Percentiles rank a stretch among this genome's conserved stretches.
phyloP scores from a whole-genome alignment of 2,888 invertebrate species.

The Troides oblongomaculatus region DNA sequence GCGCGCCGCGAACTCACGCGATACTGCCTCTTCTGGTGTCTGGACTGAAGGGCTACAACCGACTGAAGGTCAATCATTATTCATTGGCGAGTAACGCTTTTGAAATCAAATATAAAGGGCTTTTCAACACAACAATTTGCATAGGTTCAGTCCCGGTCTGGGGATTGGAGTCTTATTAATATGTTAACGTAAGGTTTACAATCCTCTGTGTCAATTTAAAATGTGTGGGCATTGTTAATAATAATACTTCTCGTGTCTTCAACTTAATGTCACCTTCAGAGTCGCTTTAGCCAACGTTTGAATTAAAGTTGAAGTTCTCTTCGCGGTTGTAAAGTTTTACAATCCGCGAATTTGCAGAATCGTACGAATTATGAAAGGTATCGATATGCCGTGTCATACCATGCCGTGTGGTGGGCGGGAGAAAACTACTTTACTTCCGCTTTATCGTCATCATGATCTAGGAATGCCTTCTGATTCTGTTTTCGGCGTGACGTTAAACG shows the following conservation, averaged over 20 bases:
- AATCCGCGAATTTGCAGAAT: constrained; percentile 35
- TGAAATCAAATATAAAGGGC: constrained; percentile 30
- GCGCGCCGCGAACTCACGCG: not conserved
- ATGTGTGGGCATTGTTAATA: constrained; percentile 10
- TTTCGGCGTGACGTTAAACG: too few relatives aligned
- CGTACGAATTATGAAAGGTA: not conserved
- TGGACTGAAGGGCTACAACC: constrained; percentile 4
- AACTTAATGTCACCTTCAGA: constrained; percentile 31
- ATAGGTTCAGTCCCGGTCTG: constrained; percentile 18
- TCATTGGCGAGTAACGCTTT: constrained; percentile 17
- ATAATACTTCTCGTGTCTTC: constrained; percentile 30
- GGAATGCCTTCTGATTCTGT: too few relatives aligned
- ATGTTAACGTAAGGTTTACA: not conserved
- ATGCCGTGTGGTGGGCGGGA: too few relatives aligned
- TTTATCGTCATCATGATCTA: too few relatives aligned
- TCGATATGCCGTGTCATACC: constrained; percentile 5
- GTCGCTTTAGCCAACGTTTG: constrained; percentile 34
- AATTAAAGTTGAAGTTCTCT: constrained; percentile 38
- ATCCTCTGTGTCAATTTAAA: not conserved
- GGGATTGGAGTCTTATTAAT: not conserved
- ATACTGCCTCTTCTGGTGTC: constrained; percentile 5
- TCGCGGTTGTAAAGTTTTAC: constrained; percentile 35
- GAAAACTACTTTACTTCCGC: too few relatives aligned
- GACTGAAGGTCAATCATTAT: constrained; percentile 10
- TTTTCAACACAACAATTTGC: constrained; percentile 34